These are phyloP conservation scores for Mastigias papua DNA, from an alignment of 30 jellyfish, hydroid and myxozoan genomes.

Conservation along the genomic window DNA sequence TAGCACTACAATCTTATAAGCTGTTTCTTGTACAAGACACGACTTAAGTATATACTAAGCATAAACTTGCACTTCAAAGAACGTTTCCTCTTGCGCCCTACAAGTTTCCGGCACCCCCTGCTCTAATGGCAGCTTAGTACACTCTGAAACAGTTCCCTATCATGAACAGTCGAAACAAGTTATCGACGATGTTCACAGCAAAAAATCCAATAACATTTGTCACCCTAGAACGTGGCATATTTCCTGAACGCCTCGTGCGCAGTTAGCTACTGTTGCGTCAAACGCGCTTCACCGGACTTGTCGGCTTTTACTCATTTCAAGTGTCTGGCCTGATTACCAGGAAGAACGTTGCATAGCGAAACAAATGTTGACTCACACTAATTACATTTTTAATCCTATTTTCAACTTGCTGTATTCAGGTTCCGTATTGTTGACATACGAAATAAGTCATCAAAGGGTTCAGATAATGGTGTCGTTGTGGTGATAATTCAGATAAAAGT, in stretches of 20 bases:
- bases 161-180: not conserved
- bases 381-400: not conserved
- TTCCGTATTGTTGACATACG: not conserved
- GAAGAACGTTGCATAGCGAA: not conserved
- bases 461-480: not conserved
- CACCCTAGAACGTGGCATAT: not conserved
- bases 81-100: no score
- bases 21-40: no score
- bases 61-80: no score
- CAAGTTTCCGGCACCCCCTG: no score
- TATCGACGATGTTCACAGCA: not conserved
- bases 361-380: not conserved
- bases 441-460: not conserved
- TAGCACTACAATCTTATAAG: no score
- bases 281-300: not conserved
- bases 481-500: not conserved
- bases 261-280: not conserved
- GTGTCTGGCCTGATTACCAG: not conserved
- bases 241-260: not conserved
- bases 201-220: constrained; percentile 2
- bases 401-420: not conserved
- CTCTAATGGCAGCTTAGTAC: no score
- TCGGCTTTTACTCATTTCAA: not conserved
- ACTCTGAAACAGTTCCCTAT: no score
- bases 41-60: no score